Percentiles rank a stretch among this genome's conserved stretches.
Conservation (phyloP, 2,888 invertebrate genomes). For the Polyommatus icarus region DNA sequence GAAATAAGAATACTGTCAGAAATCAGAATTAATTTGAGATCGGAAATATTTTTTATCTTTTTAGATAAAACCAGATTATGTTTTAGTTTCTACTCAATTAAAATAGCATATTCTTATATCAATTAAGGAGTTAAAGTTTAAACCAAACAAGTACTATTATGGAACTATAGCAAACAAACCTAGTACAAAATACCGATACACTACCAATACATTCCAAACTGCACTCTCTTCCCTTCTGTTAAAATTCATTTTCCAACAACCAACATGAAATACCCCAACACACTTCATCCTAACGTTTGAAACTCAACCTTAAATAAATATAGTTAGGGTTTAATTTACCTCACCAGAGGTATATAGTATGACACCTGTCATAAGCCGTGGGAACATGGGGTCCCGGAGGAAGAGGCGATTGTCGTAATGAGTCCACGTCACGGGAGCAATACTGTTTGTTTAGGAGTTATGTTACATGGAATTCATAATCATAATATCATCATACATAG, state of each 20-base stretch:
- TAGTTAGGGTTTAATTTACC: neutral
- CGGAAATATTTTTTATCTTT: no score
- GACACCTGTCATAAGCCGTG: slow-evolving; percentile 48
- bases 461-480: neutral
- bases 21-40: no score
- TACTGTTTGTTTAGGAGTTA: slow-evolving; percentile 23
- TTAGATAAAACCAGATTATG: no score
- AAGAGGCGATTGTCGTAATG: slow-evolving; percentile 43
- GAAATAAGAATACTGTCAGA: no score
- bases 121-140: neutral
- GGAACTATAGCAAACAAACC: neutral
- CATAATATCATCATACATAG: neutral
- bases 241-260: neutral
- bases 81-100: no score
- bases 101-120: neutral
- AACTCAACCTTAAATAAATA: neutral
- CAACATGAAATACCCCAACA: neutral
- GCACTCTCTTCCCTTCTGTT: neutral
- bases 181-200: slow-evolving; percentile 4
- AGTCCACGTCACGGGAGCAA: slow-evolving; percentile 39
- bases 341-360: neutral
- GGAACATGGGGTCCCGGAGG: slow-evolving; percentile 46
- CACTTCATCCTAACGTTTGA: neutral
- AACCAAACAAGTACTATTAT: no score
- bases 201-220: neutral